Conservation (phyloP, 2,888 invertebrate species). For the Bombyx huttoni region DNA sequence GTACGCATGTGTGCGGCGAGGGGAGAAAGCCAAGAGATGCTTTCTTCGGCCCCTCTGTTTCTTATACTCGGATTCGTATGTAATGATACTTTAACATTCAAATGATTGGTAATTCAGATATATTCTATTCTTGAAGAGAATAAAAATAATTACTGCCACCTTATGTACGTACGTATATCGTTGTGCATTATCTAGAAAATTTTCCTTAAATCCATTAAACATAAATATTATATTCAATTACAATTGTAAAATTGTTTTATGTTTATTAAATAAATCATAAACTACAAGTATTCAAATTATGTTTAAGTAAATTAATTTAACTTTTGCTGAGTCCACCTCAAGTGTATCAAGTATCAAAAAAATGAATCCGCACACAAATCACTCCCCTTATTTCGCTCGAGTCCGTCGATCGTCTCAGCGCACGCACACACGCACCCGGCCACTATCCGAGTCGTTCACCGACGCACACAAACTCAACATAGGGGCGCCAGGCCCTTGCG, state of each 20-base stretch:
- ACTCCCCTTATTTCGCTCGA: slow-evolving; percentile 56
- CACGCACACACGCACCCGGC: slow-evolving; percentile 30
- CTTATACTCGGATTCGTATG: slow-evolving; percentile 36
- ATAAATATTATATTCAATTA: no score
- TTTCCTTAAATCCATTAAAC: no score
- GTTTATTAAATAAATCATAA: no score
- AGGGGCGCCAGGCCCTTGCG: slow-evolving; percentile 57
- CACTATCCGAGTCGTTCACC: slow-evolving; percentile 19
- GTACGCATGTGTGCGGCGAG: slow-evolving; percentile 49
- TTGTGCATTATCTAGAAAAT: no score
- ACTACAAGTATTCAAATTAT: no score
- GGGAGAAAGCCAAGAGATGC: slow-evolving; percentile 62
- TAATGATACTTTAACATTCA: background rate
- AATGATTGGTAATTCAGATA: slow-evolving; percentile 8
- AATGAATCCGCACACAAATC: slow-evolving; percentile 29
- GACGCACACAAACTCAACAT: slow-evolving; percentile 19
- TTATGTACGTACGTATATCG: no score
- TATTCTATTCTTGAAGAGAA: background rate
- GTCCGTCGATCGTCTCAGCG: slow-evolving; percentile 64
- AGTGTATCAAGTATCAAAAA: slow-evolving; percentile 27
- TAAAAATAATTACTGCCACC: no score
- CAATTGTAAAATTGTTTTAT: no score
- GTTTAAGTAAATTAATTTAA: background rate
- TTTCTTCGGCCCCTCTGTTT: slow-evolving; percentile 64
- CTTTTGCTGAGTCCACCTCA: background rate